Evolutionary conservation across 2,113 vertebrate genomes (phyloP).

Genomic region (Pterocles orientalis): DNA sequence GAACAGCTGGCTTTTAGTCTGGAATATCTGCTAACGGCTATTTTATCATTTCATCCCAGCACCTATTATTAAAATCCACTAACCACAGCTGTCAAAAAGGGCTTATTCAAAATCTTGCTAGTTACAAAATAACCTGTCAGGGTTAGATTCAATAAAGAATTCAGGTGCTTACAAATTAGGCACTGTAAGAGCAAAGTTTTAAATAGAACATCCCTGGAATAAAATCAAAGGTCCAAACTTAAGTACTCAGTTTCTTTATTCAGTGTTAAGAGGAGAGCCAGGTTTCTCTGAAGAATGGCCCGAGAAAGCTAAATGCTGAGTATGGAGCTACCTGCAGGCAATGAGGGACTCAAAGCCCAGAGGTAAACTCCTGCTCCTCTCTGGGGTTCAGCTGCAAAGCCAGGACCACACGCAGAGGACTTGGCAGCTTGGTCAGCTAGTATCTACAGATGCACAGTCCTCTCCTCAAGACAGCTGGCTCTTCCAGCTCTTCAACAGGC

Average conservation of each 20-base stretch:
- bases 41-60: slow-evolving; percentile 52
- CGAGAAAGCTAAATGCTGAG: not conserved
- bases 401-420: not conserved
- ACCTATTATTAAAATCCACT: slow-evolving; percentile 56
- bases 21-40: slow-evolving; percentile 51
- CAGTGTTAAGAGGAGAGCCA: not conserved
- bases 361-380: not conserved
- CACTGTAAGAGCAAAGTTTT: not conserved
- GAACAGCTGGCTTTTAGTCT: slow-evolving; percentile 26
- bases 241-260: not conserved
- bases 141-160: slow-evolving; percentile 11
- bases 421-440: not conserved
- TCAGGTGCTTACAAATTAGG: slow-evolving; percentile 36
- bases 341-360: not conserved
- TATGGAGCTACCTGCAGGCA: not conserved
- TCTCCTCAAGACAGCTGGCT: not conserved
- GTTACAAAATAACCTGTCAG: slow-evolving; percentile 34
- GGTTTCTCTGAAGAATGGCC: not conserved
- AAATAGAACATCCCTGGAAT: slow-evolving; percentile 21
- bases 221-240: slow-evolving; percentile 32
- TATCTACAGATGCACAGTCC: not conserved
- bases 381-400: not conserved
- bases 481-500: not conserved
- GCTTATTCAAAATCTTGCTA: slow-evolving; percentile 25
- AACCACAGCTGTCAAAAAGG: slow-evolving; percentile 21